Evolutionary conservation across 1,140 invertebrate genomes (phyloP).

Genomic region (Hycleus phaleratus): DNA sequence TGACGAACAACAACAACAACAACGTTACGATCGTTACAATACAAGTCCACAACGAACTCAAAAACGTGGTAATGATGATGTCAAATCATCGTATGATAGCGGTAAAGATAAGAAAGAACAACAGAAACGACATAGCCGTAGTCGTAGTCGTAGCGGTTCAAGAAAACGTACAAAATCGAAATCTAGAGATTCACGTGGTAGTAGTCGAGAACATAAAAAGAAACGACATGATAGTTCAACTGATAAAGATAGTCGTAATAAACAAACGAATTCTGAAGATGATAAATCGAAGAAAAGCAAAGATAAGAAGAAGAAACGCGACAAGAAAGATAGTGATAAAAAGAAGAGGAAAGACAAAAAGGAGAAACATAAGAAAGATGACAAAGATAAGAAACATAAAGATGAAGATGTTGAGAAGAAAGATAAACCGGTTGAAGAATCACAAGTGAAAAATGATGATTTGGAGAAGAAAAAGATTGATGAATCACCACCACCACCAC

Average conservation of each 20-base stretch:
- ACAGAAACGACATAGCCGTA: conserved; percentile 9
- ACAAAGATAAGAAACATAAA: conserved; percentile 41
- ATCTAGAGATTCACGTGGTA: conserved; percentile 35
- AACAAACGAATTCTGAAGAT: conserved; percentile 39
- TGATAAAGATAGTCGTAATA: conserved; percentile 42
- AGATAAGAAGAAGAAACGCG: conserved; percentile 49
- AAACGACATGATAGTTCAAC: conserved; percentile 18
- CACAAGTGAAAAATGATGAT: not conserved
- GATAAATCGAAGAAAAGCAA: conserved; percentile 46
- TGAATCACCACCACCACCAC: not conserved
- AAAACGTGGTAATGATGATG: not conserved
- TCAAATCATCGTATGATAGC: conserved; percentile 1
- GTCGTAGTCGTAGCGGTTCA: conserved; percentile 11
- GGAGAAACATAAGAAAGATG: conserved; percentile 45
- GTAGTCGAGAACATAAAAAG: conserved; percentile 29
- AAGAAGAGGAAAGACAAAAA: conserved; percentile 45
- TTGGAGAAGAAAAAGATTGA: too few relatives aligned
- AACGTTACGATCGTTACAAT: not conserved
- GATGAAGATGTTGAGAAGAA: conserved; percentile 45
- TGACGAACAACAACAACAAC: not conserved
- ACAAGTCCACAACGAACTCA: not conserved
- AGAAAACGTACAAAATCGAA: conserved; percentile 25
- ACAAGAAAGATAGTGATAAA: conserved; percentile 47
- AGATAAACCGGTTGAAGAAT: conserved; percentile 32
- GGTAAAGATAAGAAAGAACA: conserved; percentile 9